Conservation (phyloP, 2,113 vertebrate species). For the Nanger granti region DNA sequence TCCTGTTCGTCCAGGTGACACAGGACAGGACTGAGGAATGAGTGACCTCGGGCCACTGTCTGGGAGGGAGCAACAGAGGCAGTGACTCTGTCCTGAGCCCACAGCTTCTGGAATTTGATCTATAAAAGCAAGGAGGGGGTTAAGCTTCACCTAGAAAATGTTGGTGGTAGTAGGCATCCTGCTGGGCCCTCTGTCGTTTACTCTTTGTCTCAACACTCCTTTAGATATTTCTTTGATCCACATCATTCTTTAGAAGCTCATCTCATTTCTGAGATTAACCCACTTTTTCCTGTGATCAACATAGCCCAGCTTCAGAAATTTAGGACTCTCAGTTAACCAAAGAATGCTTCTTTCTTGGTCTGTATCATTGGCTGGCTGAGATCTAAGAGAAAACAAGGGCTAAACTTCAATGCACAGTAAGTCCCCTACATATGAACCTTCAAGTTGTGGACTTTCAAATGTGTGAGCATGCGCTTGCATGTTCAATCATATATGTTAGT, state of each 20-base stretch:
- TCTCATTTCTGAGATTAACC: not conserved
- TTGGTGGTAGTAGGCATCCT: too few relatives aligned
- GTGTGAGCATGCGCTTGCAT: not conserved
- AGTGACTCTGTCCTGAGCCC: fast-evolving
- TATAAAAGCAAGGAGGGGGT: not conserved
- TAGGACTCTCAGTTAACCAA: not conserved
- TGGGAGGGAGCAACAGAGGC: not conserved
- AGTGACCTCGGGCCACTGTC: too few relatives aligned
- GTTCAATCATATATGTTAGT: not conserved
- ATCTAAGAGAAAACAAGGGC: not conserved
- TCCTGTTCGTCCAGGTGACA: not conserved
- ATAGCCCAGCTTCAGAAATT: not conserved
- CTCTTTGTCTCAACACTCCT: not conserved
- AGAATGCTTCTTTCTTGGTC: not conserved
- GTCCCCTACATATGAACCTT: not conserved
- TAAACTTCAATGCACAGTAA: not conserved
- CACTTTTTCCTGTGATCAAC: not conserved
- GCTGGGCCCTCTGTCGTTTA: not conserved
- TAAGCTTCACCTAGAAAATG: not conserved
- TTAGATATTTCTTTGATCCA: not conserved
- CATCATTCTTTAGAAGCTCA: not conserved
- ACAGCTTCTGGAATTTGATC: not conserved
- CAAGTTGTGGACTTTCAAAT: not conserved
- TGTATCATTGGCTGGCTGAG: not conserved
- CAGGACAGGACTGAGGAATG: fast-evolving